These are phyloP conservation scores for Alaudala cheleensis DNA, from an alignment of 2,113 vertebrate species.

Conservation along the genomic window DNA sequence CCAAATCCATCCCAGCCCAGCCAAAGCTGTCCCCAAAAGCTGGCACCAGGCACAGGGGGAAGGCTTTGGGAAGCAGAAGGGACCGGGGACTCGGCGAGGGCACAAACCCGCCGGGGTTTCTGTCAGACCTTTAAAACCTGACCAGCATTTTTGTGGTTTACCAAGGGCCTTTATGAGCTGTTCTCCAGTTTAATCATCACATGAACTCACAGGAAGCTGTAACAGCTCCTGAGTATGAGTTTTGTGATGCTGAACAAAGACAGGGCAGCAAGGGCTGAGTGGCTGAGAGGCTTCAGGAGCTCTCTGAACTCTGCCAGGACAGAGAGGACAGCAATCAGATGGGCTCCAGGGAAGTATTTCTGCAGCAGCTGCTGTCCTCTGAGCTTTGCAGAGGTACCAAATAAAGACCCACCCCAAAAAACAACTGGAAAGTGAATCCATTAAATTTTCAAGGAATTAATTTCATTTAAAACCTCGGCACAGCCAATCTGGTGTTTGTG, in stretches of 20 bases:
- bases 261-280: not conserved
- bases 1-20: not conserved
- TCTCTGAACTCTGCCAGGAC: not conserved
- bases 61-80: rapidly evolving
- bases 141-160: not conserved
- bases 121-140: not conserved
- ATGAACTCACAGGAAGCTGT: not conserved
- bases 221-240: not conserved
- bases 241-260: not conserved
- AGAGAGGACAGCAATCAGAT: not conserved
- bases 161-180: not conserved
- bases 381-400: not conserved
- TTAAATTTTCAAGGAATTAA: not conserved
- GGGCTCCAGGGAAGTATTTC: not conserved
- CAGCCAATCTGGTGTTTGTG: not conserved
- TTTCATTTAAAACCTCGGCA: not conserved
- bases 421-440: rapidly evolving
- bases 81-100: rapidly evolving
- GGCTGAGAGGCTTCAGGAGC: not conserved
- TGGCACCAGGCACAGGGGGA: not conserved
- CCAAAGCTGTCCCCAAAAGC: not conserved
- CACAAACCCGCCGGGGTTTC: not conserved
- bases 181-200: not conserved
- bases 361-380: not conserved
- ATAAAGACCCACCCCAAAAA: not conserved